phyloP scores from a whole-genome alignment of 2,797 vertebrate genomes.

The Erethizon dorsatum region DNA sequence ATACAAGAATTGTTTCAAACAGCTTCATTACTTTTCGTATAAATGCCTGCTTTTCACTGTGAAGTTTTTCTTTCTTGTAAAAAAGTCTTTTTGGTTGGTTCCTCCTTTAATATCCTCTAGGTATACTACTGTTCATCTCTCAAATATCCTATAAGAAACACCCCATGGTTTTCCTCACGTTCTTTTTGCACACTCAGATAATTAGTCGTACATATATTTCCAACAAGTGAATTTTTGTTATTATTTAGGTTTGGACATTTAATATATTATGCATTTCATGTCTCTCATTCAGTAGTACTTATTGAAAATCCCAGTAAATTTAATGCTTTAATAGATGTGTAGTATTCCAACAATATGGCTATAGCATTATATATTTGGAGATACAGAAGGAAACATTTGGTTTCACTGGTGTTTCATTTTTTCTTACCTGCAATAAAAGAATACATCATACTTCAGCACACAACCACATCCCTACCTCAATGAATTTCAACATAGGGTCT shows the following conservation, averaged over 20 bases:
- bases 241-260: not conserved
- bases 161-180: constrained; percentile 9
- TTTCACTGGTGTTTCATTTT: not conserved
- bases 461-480: not conserved
- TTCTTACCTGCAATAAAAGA: not conserved
- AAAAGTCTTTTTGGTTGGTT: not conserved
- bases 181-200: not conserved
- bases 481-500: not conserved
- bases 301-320: not conserved
- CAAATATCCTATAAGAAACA: not conserved
- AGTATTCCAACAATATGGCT: not conserved
- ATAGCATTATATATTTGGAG: not conserved
- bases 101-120: not conserved
- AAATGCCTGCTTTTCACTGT: not conserved
- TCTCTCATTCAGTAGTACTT: not conserved
- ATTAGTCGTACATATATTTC: not conserved
- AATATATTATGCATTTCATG: not conserved
- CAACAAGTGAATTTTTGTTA: not conserved
- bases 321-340: not conserved
- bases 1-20: constrained; percentile 33
- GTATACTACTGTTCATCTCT: not conserved
- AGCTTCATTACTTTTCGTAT: not conserved
- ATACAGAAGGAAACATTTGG: not conserved
- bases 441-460: not conserved
- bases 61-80: not conserved